Percentiles rank a stretch among this genome's conserved stretches.
Conservation (phyloP, 2,797 vertebrate genomes). For the Sebastes steindachneri region DNA sequence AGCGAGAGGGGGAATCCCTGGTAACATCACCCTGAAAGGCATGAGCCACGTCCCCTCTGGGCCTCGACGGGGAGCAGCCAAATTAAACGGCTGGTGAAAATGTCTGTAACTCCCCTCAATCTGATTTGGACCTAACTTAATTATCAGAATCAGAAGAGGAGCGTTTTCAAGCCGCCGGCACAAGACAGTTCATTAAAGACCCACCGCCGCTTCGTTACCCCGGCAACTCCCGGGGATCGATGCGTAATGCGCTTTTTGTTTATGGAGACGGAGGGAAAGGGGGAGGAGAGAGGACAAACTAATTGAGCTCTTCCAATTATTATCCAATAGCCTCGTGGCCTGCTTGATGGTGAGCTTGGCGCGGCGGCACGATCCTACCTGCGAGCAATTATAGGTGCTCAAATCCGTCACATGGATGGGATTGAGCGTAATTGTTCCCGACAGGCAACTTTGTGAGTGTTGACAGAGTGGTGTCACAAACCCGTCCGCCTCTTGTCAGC, state of each 20-base stretch:
- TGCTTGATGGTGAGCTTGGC: background rate
- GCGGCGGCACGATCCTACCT: conserved; percentile 15
- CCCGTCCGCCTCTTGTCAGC: conserved; percentile 16
- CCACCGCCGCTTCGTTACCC: conserved; percentile 54
- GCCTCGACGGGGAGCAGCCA: background rate
- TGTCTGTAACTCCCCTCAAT: conserved; percentile 29
- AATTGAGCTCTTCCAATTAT: conserved; percentile 69
- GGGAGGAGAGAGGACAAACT: conserved; percentile 58
- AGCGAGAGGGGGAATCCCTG: conserved; percentile 4
- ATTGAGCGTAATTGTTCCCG: background rate
- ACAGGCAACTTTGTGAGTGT: conserved; percentile 3
- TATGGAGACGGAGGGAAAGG: conserved; percentile 47
- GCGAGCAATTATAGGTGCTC: conserved; percentile 36
- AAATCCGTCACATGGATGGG: background rate
- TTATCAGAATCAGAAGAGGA: conserved; percentile 61
- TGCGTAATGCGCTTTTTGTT: conserved; percentile 67
- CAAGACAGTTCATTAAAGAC: conserved; percentile 70
- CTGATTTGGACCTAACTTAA: conserved; percentile 63
- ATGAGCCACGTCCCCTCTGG: background rate
- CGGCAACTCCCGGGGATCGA: conserved; percentile 58
- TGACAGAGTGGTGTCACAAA: conserved; percentile 40
- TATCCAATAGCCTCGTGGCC: conserved; percentile 40
- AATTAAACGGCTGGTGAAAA: conserved; percentile 52
- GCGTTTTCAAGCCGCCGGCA: conserved; percentile 57
- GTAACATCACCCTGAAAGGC: background rate